Base-by-base conservation (phyloP, 2,888 invertebrate species). In the Tetheella fluctuosa region DNA sequence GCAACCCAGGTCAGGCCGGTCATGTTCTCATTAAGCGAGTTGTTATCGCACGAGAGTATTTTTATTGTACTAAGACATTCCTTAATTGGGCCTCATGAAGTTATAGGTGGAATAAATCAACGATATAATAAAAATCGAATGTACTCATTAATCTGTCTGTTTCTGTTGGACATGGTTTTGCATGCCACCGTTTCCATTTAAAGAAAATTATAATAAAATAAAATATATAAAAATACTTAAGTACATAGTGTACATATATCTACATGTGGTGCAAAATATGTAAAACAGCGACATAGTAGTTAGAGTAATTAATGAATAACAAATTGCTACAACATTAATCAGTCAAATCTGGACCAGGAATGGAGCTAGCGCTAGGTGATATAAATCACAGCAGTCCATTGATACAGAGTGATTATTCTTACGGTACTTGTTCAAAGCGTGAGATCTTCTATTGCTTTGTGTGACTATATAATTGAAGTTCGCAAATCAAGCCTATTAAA, bases 371-470 rank as follows among this genome's bases (percentile, higher is more conserved):
- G 34, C 34, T 55, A 30, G 55, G 1, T 5, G 54, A 34, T 37
- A 55, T 54, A 34, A 17, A 54, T 54, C 28, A 34, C 34, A 30
- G 28, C 28, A 17, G n/a, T 48, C 48, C 48, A 4, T 30, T 53
- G 13, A 57, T 54, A 54, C 52, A 61, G 63, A 63, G 59, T 61
- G 63, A 65, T 65, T 58, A 30, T 61, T 57, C 59, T 60, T 65
- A 67, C 64, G 67, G 62, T 61, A 64, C 60, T 54, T 15, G 15
- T n/a, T 4, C 23, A 52, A 13, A 34, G 42, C 62, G 64, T 65
- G 61, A 67, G 63, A 65, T 57, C 56, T 59, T 59, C 17, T 55
- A 25, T 37, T n/a, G 39, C 39, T 34, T 34, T 34, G 34, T 34
- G 13, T 34, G 39, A 10, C 34, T 4, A 34, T 34, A 34, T 34